phyloP scores from a whole-genome alignment of 2,113 vertebrate species.

The Dromas ardeola region DNA sequence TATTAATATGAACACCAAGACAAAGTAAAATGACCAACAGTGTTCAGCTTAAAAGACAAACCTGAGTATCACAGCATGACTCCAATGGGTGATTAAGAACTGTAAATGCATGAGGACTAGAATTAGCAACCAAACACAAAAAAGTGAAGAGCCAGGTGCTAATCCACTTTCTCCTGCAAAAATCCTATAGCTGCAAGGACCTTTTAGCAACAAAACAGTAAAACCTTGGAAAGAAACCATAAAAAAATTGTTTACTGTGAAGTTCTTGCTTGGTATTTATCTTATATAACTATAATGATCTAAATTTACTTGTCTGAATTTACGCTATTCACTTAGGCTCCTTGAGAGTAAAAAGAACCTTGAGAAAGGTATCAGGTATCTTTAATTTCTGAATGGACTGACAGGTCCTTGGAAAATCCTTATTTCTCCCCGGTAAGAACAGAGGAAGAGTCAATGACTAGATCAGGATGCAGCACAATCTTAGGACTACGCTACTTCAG shows the following conservation, averaged over 20 bases:
- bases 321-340: neutral
- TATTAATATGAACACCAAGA: neutral
- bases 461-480: neutral
- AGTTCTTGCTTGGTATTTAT: neutral
- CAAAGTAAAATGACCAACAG: neutral
- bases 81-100: neutral
- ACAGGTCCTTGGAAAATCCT: neutral
- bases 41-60: neutral
- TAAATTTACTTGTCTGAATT: neutral
- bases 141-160: neutral
- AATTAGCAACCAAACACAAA: neutral
- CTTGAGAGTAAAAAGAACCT: neutral
- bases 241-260: neutral
- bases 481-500: neutral
- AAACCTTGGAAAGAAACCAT: neutral
- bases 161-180: neutral
- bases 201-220: neutral
- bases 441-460: neutral
- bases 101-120: neutral
- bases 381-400: neutral
- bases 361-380: neutral
- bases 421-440: neutral
- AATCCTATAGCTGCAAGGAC: neutral
- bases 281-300: neutral
- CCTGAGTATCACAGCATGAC: neutral